A percentile compares a stretch with the other conserved stretches of the same genome.
Evolutionary conservation across 2,797 vertebrate species (phyloP).

Genomic region (Harpagifer antarcticus): DNA sequence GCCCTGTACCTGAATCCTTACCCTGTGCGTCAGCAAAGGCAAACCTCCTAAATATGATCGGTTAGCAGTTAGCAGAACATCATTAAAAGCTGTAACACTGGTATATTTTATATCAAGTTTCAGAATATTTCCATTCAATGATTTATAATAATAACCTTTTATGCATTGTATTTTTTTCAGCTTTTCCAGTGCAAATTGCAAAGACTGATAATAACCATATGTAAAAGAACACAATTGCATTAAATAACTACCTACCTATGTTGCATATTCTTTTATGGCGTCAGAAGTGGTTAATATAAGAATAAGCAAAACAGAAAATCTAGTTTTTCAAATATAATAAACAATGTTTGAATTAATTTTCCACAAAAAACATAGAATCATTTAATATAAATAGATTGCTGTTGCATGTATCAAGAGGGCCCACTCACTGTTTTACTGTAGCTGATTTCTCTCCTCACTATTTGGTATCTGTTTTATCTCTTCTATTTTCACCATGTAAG

Average conservation of each 20-base stretch:
- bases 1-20: slow-evolving; percentile 46
- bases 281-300: slow-evolving; percentile 7
- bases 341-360: too few relatives aligned
- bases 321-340: too few relatives aligned
- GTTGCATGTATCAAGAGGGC: neutral
- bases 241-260: neutral
- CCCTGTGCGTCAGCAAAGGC: slow-evolving; percentile 4
- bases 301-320: neutral
- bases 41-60: neutral
- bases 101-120: neutral
- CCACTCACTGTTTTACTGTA: neutral
- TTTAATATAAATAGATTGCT: slow-evolving; percentile 14
- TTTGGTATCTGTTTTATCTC: neutral
- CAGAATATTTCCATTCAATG: neutral
- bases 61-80: slow-evolving; percentile 4
- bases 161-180: too few relatives aligned
- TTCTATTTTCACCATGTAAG: neutral
- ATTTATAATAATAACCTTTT: too few relatives aligned
- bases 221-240: neutral
- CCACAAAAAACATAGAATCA: neutral
- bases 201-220: slow-evolving; percentile 2
- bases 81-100: neutral
- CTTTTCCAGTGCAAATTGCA: slow-evolving; percentile 16
- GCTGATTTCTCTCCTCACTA: neutral
- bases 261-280: neutral